Evolutionary conservation across 2,888 invertebrate genomes (phyloP).

Genomic region (Ctenicera cuprea): DNA sequence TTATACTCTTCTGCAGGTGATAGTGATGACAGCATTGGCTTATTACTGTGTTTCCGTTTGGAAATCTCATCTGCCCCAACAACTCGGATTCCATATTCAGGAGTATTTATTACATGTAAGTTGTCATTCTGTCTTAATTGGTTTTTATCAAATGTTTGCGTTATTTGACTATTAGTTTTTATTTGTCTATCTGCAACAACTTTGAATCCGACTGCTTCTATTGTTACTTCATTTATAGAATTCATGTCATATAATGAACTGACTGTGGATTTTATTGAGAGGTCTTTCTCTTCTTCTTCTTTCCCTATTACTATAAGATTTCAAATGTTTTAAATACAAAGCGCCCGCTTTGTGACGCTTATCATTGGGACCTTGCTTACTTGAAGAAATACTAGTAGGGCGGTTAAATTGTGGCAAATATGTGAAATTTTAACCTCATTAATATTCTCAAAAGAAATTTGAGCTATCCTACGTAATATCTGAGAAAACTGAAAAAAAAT

Average conservation of each 20-base stretch:
- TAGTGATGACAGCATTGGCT: neutral
- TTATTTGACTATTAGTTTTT: neutral
- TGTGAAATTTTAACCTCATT: no score
- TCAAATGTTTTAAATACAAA: no score
- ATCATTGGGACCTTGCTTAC: no score
- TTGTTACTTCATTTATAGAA: neutral
- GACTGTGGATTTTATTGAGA: neutral
- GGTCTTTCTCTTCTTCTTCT: neutral
- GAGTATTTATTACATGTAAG: neutral
- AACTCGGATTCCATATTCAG: neutral
- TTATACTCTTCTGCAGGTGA: neutral
- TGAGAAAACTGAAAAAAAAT: no score
- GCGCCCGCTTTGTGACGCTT: no score
- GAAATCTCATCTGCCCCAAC: neutral
- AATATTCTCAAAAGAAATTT: no score
- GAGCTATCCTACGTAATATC: no score
- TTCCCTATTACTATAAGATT: no score
- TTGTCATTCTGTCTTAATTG: no score
- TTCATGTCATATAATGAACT: no score
- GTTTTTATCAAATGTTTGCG: neutral
- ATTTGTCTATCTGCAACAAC: neutral
- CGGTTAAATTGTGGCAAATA: no score
- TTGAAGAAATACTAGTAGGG: no score
- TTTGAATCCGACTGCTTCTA: constrained; percentile 1
- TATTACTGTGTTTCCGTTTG: neutral